Conservation (phyloP, 2,797 vertebrate genomes). For the Onychomys torridus region DNA sequence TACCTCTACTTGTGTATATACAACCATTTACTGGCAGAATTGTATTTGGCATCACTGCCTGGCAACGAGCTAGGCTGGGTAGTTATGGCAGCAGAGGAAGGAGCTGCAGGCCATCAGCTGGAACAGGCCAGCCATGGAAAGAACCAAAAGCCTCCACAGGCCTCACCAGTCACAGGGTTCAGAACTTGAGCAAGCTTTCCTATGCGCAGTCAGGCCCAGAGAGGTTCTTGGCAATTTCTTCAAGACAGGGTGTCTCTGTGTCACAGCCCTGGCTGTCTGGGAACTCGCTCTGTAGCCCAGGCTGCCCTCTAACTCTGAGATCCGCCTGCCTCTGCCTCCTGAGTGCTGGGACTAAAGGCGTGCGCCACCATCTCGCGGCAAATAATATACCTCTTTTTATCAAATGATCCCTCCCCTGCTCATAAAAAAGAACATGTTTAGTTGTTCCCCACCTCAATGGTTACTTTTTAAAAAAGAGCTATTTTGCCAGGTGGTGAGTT, state of each 20-base stretch:
- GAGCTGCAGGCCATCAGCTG: not conserved
- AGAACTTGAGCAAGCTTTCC: slow-evolving; percentile 7
- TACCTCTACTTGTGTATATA: slow-evolving; percentile 32
- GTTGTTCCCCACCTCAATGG: not conserved
- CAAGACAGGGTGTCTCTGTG: not conserved
- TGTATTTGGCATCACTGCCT: not conserved
- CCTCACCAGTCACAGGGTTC: not conserved
- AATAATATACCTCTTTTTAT: not conserved
- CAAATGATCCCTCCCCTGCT: not conserved
- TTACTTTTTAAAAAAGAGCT: not conserved
- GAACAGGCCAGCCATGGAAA: not conserved
- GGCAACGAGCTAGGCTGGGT: not conserved
- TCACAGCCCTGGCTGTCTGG: not conserved
- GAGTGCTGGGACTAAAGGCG: not conserved
- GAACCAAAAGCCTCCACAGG: not conserved
- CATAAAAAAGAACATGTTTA: not conserved
- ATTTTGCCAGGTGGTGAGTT: not conserved
- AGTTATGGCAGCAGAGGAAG: not conserved
- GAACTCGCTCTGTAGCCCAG: not conserved
- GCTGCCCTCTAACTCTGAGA: not conserved
- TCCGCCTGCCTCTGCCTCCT: too few relatives aligned
- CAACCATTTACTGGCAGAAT: not conserved
- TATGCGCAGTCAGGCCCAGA: not conserved
- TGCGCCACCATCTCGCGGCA: not conserved
- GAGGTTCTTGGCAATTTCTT: not conserved